Evolutionary conservation across 2,888 invertebrate species (phyloP).

Genomic region (Caradrina clavipalpis): DNA sequence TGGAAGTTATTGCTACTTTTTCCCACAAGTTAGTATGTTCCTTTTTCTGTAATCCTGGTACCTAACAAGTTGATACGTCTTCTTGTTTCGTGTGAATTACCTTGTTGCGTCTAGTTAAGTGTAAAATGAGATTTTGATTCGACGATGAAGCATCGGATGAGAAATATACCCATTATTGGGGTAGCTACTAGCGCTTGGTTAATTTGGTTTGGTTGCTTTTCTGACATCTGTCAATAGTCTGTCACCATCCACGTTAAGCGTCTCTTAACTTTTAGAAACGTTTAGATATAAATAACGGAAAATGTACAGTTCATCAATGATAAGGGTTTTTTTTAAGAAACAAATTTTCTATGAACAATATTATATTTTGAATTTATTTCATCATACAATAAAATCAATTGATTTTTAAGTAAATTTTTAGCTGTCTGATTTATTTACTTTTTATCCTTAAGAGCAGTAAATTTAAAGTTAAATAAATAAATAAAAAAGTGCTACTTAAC

Average conservation of each 20-base stretch:
- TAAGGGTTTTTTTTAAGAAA: neutral
- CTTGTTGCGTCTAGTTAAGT: neutral
- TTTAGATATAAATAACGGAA: too few relatives aligned
- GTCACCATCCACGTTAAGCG: too few relatives aligned
- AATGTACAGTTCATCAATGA: neutral
- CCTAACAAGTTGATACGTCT: slow-evolving; percentile 17
- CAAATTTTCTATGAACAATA: too few relatives aligned
- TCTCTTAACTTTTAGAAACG: too few relatives aligned
- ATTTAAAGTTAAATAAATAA: slow-evolving; percentile 38
- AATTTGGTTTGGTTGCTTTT: too few relatives aligned
- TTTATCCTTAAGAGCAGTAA: slow-evolving; percentile 4
- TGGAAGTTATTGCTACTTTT: slow-evolving; percentile 32
- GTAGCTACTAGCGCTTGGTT: neutral
- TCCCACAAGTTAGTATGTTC: slow-evolving; percentile 2
- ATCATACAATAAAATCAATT: slow-evolving; percentile 7
- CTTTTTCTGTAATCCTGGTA: slow-evolving; percentile 11
- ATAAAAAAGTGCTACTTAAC: slow-evolving; percentile 36
- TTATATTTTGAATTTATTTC: neutral
- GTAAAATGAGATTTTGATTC: slow-evolving; percentile 15
- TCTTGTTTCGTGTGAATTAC: slow-evolving; percentile 27
- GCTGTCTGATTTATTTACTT: too few relatives aligned
- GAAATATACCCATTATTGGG: neutral
- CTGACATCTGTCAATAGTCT: too few relatives aligned
- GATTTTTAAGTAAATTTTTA: neutral
- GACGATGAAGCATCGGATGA: neutral